These are phyloP conservation scores for Diaperis boleti DNA, from an alignment of 2,888 invertebrate species.

Conservation along the genomic window DNA sequence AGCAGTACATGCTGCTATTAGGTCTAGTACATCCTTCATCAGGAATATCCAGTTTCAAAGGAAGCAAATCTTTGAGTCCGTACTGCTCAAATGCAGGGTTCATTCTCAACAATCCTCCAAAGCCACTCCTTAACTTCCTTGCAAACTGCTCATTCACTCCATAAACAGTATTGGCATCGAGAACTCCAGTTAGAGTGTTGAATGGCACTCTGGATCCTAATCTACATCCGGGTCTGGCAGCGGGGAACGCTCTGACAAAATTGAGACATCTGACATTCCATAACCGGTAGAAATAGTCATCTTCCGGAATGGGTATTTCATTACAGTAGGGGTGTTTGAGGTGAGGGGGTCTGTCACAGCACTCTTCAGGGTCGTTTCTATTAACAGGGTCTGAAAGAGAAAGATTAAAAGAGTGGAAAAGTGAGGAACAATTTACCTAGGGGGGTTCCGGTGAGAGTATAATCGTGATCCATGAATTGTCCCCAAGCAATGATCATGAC, in stretches of 20 bases:
- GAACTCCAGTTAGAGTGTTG: slow-evolving; percentile 86
- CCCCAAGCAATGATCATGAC: slow-evolving; percentile 96
- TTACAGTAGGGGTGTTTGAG: slow-evolving; percentile 92
- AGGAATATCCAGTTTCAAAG: slow-evolving; percentile 88
- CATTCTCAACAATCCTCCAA: slow-evolving; percentile 86
- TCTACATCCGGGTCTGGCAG: slow-evolving; percentile 87
- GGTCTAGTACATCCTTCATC: slow-evolving; percentile 94
- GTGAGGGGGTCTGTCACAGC: slow-evolving; percentile 85
- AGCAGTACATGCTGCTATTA: slow-evolving; percentile 91
- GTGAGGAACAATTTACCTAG: slow-evolving; percentile 72
- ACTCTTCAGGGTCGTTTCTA: slow-evolving; percentile 92
- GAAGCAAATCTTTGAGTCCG: slow-evolving; percentile 88
- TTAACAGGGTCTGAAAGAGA: slow-evolving; percentile 78
- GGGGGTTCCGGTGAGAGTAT: slow-evolving; percentile 89
- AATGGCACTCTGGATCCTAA: slow-evolving; percentile 86
- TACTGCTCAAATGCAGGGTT: slow-evolving; percentile 90
- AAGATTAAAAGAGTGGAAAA: not conserved
- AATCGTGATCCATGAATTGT: slow-evolving; percentile 95
- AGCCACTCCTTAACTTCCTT: slow-evolving; percentile 82
- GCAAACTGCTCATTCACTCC: slow-evolving; percentile 87
- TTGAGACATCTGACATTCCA: slow-evolving; percentile 90
- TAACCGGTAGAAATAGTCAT: slow-evolving; percentile 90
- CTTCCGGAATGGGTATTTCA: slow-evolving; percentile 88
- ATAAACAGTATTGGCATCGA: slow-evolving; percentile 92
- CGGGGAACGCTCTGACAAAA: slow-evolving; percentile 90